phyloP scores from a whole-genome alignment of 1,140 invertebrate genomes.

The Periplaneta americana region DNA sequence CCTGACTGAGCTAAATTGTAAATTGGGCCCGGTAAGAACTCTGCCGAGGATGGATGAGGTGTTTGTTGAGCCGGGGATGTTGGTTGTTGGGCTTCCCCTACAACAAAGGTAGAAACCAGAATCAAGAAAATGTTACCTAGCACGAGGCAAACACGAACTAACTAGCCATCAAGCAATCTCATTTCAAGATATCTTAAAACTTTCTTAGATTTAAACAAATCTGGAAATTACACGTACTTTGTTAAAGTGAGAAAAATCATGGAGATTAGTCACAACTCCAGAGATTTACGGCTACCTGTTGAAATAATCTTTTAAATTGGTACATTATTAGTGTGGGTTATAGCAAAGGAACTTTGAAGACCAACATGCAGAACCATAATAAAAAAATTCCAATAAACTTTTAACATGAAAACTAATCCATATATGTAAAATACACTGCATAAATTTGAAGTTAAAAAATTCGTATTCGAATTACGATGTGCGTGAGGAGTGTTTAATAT shows the following conservation, averaged over 20 bases:
- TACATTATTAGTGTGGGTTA: no score
- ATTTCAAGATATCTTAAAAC: neutral
- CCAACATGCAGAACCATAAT: no score
- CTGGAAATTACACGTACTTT: neutral
- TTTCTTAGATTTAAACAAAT: neutral
- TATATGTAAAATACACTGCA: no score
- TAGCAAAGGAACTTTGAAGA: no score
- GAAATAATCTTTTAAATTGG: no score
- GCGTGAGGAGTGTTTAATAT: no score
- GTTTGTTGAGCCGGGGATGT: neutral
- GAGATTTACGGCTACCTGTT: neutral
- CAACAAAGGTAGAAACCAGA: constrained; percentile 3
- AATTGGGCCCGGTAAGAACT: constrained; percentile 45
- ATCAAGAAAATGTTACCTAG: neutral
- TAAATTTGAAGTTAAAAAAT: no score
- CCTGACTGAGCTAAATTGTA: constrained; percentile 81
- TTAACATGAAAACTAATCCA: no score
- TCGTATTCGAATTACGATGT: no score
- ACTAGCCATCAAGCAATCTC: constrained; percentile 2
- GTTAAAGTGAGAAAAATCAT: neutral
- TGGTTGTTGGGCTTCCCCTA: neutral
- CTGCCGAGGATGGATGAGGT: neutral
- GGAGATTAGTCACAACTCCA: neutral
- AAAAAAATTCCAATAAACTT: no score
- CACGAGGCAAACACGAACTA: neutral